A percentile compares a stretch with the other conserved stretches of the same genome.
These are phyloP conservation scores for Pelusios castaneus DNA, from an alignment of 2,113 vertebrate genomes.

Conservation along the genomic window DNA sequence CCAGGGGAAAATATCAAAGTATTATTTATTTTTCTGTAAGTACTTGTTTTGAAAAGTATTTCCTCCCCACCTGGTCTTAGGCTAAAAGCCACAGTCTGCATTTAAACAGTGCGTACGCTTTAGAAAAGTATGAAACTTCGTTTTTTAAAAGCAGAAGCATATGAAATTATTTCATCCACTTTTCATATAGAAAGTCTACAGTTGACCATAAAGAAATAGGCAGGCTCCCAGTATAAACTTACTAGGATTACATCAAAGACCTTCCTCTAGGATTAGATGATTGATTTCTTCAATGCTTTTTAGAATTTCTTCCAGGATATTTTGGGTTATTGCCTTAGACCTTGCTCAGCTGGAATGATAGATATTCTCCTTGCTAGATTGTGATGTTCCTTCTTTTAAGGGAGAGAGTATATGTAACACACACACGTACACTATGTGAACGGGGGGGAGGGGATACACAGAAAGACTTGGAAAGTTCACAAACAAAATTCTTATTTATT, in stretches of 20 bases:
- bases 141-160: slow-evolving; percentile 44
- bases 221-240: slow-evolving; percentile 81
- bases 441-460: neutral
- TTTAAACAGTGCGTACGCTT: slow-evolving; percentile 41
- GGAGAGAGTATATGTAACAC: slow-evolving; percentile 27
- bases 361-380: slow-evolving; percentile 69
- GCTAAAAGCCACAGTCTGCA: slow-evolving; percentile 58
- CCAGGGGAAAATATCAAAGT: slow-evolving; percentile 74
- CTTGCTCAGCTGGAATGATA: slow-evolving; percentile 75
- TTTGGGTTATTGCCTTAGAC: slow-evolving; percentile 79
- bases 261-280: slow-evolving; percentile 78
- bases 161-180: slow-evolving; percentile 67
- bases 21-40: slow-evolving; percentile 80
- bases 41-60: slow-evolving; percentile 77
- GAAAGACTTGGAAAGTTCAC: slow-evolving; percentile 64
- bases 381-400: slow-evolving; percentile 69
- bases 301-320: slow-evolving; percentile 77
- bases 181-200: slow-evolving; percentile 64
- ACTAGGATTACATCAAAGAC: slow-evolving; percentile 79
- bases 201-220: slow-evolving; percentile 72
- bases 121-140: slow-evolving; percentile 55
- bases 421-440: slow-evolving; percentile 15
- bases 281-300: slow-evolving; percentile 77
- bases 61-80: slow-evolving; percentile 73
- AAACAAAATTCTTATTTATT: slow-evolving; percentile 67